Conservation (phyloP, 2,113 vertebrate species). For the Halcyon malimbica region DNA sequence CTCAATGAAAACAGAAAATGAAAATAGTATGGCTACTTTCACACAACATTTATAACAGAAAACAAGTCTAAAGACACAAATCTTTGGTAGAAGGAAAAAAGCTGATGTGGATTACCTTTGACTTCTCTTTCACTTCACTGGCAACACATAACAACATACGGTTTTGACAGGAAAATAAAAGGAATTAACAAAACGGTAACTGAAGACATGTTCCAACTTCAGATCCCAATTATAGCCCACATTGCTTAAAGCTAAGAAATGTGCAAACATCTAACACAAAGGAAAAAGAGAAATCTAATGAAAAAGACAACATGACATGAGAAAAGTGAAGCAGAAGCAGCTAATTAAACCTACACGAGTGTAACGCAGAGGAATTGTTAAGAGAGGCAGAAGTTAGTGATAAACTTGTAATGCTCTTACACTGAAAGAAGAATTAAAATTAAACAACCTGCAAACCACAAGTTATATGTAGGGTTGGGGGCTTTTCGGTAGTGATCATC, state of each 20-base stretch:
- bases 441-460: background rate
- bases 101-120: slow-evolving; percentile 42
- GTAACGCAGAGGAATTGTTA: slow-evolving; percentile 3
- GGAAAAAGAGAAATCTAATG: slow-evolving; percentile 29
- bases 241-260: slow-evolving; percentile 50
- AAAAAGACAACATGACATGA: slow-evolving; percentile 42
- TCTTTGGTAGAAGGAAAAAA: background rate
- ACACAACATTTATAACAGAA: background rate
- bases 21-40: background rate
- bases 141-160: background rate
- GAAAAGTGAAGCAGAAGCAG: background rate
- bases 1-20: background rate
- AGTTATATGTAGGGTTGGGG: background rate
- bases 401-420: background rate
- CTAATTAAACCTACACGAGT: slow-evolving; percentile 24
- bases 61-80: background rate
- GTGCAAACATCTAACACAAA: slow-evolving; percentile 39
- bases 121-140: slow-evolving; percentile 27
- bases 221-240: slow-evolving; percentile 48
- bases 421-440: background rate
- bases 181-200: slow-evolving; percentile 45
- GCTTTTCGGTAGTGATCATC: background rate
- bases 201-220: slow-evolving; percentile 33
- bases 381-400: background rate
- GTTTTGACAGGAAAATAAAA: slow-evolving; percentile 55